These are phyloP conservation scores for Galbula dea DNA, from an alignment of 2,113 vertebrate species.

Conservation along the genomic window DNA sequence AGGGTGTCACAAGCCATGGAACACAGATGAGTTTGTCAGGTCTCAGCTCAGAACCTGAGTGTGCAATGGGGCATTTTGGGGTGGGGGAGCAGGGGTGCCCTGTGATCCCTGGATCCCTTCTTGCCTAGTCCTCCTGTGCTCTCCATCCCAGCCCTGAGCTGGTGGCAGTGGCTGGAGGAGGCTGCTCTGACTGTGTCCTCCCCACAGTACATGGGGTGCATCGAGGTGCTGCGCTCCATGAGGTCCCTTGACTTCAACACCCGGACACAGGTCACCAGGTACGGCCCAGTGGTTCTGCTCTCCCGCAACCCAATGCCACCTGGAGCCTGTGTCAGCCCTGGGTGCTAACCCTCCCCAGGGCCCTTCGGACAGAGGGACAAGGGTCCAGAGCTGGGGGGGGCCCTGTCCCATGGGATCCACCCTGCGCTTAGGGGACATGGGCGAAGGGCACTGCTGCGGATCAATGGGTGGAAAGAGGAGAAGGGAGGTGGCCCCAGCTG, in stretches of 20 bases:
- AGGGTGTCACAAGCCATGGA: neutral
- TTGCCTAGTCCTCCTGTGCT: neutral
- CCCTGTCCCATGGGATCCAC: neutral
- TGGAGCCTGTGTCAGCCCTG: accelerated
- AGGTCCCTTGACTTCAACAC: conserved; percentile 95
- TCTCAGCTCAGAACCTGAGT: accelerated
- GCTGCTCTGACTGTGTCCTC: neutral
- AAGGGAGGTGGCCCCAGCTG: neutral
- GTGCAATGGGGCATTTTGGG: accelerated
- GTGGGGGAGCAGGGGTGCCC: neutral
- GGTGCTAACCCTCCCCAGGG: neutral
- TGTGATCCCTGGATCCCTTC: neutral
- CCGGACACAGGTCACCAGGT: conserved; percentile 96
- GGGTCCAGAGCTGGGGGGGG: neutral
- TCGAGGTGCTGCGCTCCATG: conserved; percentile 95
- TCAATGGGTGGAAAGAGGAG: conserved; percentile 40
- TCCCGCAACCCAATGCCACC: accelerated
- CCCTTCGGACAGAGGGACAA: accelerated
- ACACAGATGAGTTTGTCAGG: neutral
- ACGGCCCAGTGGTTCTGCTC: neutral
- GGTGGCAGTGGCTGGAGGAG: accelerated
- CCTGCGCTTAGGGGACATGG: neutral
- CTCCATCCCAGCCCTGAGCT: neutral
- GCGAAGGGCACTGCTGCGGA: neutral
- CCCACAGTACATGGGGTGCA: conserved; percentile 94